Percentiles rank a stretch among this genome's conserved stretches.
Evolutionary conservation across 2,797 vertebrate species (phyloP).

Genomic region (Tinamus major): DNA sequence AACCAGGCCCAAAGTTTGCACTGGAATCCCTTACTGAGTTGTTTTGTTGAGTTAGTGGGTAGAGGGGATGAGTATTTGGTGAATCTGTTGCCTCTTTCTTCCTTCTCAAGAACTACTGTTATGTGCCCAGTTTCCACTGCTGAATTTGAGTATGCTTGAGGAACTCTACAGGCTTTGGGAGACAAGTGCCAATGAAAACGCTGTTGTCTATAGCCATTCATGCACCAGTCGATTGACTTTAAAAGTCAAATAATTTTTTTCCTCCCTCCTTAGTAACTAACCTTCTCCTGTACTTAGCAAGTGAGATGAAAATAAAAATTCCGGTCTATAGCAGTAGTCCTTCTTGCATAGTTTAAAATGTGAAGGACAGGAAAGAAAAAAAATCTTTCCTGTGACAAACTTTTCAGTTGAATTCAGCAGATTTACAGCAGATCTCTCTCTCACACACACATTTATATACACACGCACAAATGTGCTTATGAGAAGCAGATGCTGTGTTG

Average conservation of each 20-base stretch:
- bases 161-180: neutral
- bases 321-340: neutral
- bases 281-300: neutral
- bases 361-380: neutral
- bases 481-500: slow-evolving; percentile 78
- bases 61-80: neutral
- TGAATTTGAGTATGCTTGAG: neutral
- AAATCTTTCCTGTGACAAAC: neutral
- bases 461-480: slow-evolving; percentile 73
- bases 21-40: neutral
- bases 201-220: neutral
- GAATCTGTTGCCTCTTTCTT: slow-evolving; percentile 4
- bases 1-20: neutral
- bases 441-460: neutral
- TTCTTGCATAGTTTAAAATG: neutral
- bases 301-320: neutral
- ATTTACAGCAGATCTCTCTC: slow-evolving; percentile 36
- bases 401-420: slow-evolving; percentile 61
- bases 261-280: neutral
- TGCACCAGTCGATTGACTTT: rapidly evolving
- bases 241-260: neutral
- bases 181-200: neutral
- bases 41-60: neutral
- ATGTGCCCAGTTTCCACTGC: neutral
- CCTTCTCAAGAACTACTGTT: neutral